phyloP scores from a whole-genome alignment of 2,888 invertebrate species.

The Boloria selene region DNA sequence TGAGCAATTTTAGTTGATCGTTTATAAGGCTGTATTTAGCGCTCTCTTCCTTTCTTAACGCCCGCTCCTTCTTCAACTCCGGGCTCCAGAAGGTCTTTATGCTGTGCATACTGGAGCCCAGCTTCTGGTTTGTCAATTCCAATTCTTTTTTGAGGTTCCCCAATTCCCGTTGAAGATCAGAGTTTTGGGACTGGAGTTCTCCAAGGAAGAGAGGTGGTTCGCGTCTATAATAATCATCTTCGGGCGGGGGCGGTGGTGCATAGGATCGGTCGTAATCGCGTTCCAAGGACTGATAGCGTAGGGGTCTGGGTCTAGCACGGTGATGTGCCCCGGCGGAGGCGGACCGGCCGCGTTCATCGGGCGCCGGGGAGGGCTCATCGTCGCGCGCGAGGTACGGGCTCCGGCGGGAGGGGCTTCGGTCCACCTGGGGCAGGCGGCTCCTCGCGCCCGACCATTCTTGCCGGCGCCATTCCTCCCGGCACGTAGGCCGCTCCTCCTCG shows the following conservation, averaged over 20 bases:
- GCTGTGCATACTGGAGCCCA: conserved; percentile 99
- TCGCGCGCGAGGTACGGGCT: conserved; percentile 89
- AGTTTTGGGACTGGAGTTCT: conserved; percentile 96
- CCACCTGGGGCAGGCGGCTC: conserved; percentile 91
- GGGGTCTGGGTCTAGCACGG: conserved; percentile 90
- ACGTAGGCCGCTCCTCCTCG: conserved; percentile 81
- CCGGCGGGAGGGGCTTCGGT: conserved; percentile 94
- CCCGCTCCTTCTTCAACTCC: conserved; percentile 98
- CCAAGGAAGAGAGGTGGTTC: conserved; percentile 87
- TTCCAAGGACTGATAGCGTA: conserved; percentile 88
- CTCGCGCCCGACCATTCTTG: conserved; percentile 79
- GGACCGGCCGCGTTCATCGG: conserved; percentile 91
- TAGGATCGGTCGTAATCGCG: conserved; percentile 93
- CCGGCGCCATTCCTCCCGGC: conserved; percentile 80
- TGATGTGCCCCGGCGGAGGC: conserved; percentile 87
- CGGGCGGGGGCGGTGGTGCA: conserved; percentile 91
- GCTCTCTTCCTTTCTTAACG: conserved; percentile 97
- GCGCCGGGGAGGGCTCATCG: conserved; percentile 91
- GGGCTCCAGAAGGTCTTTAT: conserved; percentile 99
- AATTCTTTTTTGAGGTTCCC: conserved; percentile 94
- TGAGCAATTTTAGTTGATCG: conserved; percentile 97
- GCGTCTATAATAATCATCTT: conserved; percentile 82
- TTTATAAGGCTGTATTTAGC: conserved; percentile 98
- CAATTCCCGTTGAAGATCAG: conserved; percentile 96
- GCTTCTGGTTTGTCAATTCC: conserved; percentile 97